A percentile compares a stretch with the other conserved stretches of the same genome.
Evolutionary conservation across 1,140 invertebrate genomes (phyloP).

Genomic region (Drosophila dunni): DNA sequence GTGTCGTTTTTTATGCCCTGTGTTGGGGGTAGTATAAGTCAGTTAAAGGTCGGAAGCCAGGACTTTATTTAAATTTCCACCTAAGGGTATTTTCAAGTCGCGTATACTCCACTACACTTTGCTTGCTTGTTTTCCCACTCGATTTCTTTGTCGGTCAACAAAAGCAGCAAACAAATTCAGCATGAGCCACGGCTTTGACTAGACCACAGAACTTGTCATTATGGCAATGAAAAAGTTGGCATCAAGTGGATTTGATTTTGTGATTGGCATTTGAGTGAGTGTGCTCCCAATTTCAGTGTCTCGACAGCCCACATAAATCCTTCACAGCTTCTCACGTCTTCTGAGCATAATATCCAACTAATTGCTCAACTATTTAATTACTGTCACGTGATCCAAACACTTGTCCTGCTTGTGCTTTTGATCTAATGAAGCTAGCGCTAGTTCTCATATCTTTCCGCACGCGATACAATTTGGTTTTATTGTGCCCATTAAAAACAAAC

Average conservation of each 20-base stretch:
- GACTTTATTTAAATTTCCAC: no score
- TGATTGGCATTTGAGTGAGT: slow-evolving; percentile 33
- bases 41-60: no score
- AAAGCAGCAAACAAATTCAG: slow-evolving; percentile 12
- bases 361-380: slow-evolving; percentile 73
- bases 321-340: background rate
- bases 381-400: slow-evolving; percentile 31
- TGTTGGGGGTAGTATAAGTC: no score
- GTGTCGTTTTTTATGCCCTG: background rate
- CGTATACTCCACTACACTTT: no score
- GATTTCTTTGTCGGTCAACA: slow-evolving; percentile 28
- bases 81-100: no score
- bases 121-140: background rate
- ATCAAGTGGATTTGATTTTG: slow-evolving; percentile 44
- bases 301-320: slow-evolving; percentile 1
- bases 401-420: slow-evolving; percentile 9
- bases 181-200: background rate
- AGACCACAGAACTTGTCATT: slow-evolving; percentile 11
- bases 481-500: slow-evolving; percentile 27
- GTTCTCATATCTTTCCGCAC: slow-evolving; percentile 2
- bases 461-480: slow-evolving; percentile 35
- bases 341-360: slow-evolving; percentile 43
- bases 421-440: slow-evolving; percentile 7
- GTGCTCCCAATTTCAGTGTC: background rate
- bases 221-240: slow-evolving; percentile 28